These are phyloP conservation scores for Parnassius orleans DNA, from an alignment of 2,888 invertebrate genomes.

Conservation along the genomic window DNA sequence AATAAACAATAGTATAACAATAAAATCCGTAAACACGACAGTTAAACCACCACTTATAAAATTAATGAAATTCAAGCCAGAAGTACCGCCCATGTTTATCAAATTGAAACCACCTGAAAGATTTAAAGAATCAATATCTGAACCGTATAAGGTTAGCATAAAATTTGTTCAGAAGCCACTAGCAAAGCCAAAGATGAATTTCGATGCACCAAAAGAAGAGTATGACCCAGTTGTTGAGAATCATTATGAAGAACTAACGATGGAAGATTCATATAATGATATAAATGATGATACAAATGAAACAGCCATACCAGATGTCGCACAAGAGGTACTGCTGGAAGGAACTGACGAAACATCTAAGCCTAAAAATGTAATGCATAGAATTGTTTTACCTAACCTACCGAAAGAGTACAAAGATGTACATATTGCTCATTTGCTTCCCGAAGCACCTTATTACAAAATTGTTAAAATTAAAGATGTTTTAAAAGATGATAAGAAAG, in stretches of 20 bases:
- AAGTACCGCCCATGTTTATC: not conserved
- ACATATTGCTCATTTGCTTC: conserved; percentile 55
- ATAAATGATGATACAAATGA: conserved; percentile 33
- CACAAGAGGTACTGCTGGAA: conserved; percentile 60
- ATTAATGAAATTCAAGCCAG: conserved; percentile 44
- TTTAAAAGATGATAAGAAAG: conserved; percentile 24
- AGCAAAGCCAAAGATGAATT: conserved; percentile 22
- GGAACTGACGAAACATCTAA: conserved; percentile 41
- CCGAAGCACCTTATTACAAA: conserved; percentile 63
- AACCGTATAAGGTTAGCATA: conserved; percentile 41
- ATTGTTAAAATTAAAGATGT: conserved; percentile 60
- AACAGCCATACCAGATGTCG: conserved; percentile 57
- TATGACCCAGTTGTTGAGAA: conserved; percentile 10
- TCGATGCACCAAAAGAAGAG: conserved; percentile 13
- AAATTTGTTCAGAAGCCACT: conserved; percentile 39
- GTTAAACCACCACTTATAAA: conserved; percentile 43
- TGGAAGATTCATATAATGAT: conserved; percentile 31
- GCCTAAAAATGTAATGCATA: conserved; percentile 28
- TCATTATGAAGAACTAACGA: conserved; percentile 24
- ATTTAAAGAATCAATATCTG: conserved; percentile 39
- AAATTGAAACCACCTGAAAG: conserved; percentile 53
- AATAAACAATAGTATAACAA: conserved; percentile 34
- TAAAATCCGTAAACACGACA: conserved; percentile 35
- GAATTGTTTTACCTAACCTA: conserved; percentile 50
- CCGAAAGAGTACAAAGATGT: conserved; percentile 45